Base-by-base conservation (phyloP, 2,797 vertebrate species). In the Myotis planiceps region DNA sequence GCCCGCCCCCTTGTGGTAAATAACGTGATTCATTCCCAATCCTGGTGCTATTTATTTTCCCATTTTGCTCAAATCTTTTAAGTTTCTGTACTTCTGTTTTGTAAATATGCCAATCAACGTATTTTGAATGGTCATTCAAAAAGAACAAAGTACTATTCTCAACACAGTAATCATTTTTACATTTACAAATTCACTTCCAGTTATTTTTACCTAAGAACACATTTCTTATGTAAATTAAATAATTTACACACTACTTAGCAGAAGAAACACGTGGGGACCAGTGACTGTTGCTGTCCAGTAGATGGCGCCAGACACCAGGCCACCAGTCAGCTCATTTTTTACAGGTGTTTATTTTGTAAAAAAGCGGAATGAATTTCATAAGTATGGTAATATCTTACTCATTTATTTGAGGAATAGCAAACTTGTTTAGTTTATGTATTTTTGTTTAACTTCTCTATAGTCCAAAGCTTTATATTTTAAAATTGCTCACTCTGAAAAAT, bases 241-340 rank as follows among this genome's bases (percentile, higher is more conserved):
- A 32, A 49, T 49, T 51, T 8, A n/a, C 49, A 18, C 2, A 19
- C 1, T 15, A 1, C 14, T 4, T 9, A 49, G 29, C 18, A 4
- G 18, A 80, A 27, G 42, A 72, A 63, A 47, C 9, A 23, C 14
- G 1, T 21, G 45, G 39, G 19, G 29, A 85, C 18, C 14, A 53
- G n/a, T 88, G 84, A 29, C 58, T 34, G 6, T 4, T 18, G 0
- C 3, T 83, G 32, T 3, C 4, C 96, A 89, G 69, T 32, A 97
- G 97, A 49, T 94, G 97, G 96, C 65, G 5, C 65, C 92, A 94
- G 39, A 96, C 29, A 45, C 82, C 58, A n/a, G 2, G 1, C 75
- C 25, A 86, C 34, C 18, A 32, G 27, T 53, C 37, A 13, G 27
- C 1, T 4, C 51, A 6, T 42, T 14, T 14, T 68, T 63, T 47